These are phyloP conservation scores for Indicator indicator DNA, from an alignment of 2,113 vertebrate species.

Conservation along the genomic window DNA sequence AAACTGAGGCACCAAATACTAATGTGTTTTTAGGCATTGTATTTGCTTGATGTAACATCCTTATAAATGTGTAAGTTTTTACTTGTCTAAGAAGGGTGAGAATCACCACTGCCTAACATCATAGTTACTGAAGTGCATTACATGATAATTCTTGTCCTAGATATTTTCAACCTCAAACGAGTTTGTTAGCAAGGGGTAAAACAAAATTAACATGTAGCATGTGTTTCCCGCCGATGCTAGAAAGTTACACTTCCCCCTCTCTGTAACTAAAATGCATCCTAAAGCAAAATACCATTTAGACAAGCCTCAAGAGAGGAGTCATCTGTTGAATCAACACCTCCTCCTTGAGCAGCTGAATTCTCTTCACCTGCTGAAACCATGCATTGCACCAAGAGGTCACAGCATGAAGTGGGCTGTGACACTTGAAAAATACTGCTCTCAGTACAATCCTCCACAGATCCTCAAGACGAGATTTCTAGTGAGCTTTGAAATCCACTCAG, in stretches of 20 bases:
- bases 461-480: background rate
- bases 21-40: background rate
- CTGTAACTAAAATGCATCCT: background rate
- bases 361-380: background rate
- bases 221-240: background rate
- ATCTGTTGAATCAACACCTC: background rate
- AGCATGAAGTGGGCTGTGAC: background rate
- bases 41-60: background rate
- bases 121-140: background rate
- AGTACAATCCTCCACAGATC: background rate
- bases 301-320: background rate
- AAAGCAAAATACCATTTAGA: background rate
- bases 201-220: background rate
- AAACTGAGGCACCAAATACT: background rate
- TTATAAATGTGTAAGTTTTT: background rate
- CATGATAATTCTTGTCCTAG: background rate
- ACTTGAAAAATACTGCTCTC: background rate
- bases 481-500: background rate
- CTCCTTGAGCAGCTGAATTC: background rate
- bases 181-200: background rate
- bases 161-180: background rate
- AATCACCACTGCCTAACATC: background rate
- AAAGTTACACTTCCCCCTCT: conserved; percentile 7
- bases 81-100: background rate
- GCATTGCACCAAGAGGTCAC: background rate